Evolutionary conservation across 2,113 vertebrate species (phyloP), one percentile per base, ranked within the genome.

Genomic region (Tinamus guttatus): DNA sequence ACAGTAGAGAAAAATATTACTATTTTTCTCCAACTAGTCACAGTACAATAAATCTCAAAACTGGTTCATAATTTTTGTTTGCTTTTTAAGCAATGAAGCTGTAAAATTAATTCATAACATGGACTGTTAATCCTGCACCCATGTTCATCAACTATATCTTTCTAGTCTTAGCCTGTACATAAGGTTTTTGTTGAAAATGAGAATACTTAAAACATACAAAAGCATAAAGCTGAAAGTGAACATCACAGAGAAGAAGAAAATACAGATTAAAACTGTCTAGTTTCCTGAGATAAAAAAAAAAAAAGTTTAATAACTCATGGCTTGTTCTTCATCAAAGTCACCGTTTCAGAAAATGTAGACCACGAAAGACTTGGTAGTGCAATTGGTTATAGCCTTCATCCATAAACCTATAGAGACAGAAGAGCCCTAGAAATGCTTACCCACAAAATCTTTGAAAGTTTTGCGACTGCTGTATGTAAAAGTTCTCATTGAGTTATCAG

Each of bases 401-500:
- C 45, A 70, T 8, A 32, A 51, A 21, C 45, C 47, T 51, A 6
- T 69, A 87, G 65, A 30, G 28, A 84, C 11, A 30, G 36, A 69
- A 49, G 14, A 85, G 22, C 51, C 30, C 13, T 54, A 54, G 30
- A 68, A 69, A 11, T 19, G 7, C 43, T 64, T 94, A 99, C 99
- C 99, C 81, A 98, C 85, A 90, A 99, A 99, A 83, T 98, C 97
- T 97, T 97, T 99, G 89, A 99, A 99, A 95, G 97, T 98, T 62
- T 98, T 97, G 58, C 98, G 98, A 89, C 98, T 99, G 75, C 97
- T 93, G 16, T 98, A 99, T 1, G 98, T 99, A 94, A 99, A 99
- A 83, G 96, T 95, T 76, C 99, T 98, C 99, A 99, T 99, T 78
- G 99, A 98, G 27, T 98, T 98, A 65, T 99, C 99, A 8, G 54